phyloP scores from a whole-genome alignment of 2,113 vertebrate genomes.

The Bufo bufo region DNA sequence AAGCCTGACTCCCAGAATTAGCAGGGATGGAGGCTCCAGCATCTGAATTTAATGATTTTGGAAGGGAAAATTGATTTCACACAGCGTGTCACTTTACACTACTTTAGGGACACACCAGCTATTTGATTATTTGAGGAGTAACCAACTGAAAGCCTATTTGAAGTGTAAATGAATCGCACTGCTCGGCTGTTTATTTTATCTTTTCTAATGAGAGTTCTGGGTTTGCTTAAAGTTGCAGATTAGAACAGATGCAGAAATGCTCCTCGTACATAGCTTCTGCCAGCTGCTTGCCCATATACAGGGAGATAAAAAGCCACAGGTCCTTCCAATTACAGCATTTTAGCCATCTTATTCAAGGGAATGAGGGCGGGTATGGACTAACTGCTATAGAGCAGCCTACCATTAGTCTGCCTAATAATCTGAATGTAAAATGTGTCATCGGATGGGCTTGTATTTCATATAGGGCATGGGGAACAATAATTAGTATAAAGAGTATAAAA shows the following conservation, averaged over 20 bases:
- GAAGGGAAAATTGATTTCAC: constrained; percentile 84
- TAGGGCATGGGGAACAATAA: not conserved
- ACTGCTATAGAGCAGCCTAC: constrained; percentile 7
- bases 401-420: constrained; percentile 21
- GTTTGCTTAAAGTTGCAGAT: constrained; percentile 73
- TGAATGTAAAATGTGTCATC: not conserved
- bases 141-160: constrained; percentile 81
- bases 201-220: constrained; percentile 68
- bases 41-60: constrained; percentile 84
- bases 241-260: constrained; percentile 67
- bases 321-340: constrained; percentile 13
- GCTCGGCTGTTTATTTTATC: constrained; percentile 78
- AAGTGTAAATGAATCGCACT: constrained; percentile 81
- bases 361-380: constrained; percentile 16
- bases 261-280: constrained; percentile 43
- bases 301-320: constrained; percentile 39
- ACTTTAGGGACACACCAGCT: constrained; percentile 83
- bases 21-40: constrained; percentile 75
- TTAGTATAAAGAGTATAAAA: not conserved
- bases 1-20: constrained; percentile 76
- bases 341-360: constrained; percentile 3
- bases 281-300: constrained; percentile 17
- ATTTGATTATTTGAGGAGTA: constrained; percentile 85
- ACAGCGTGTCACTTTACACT: constrained; percentile 83
- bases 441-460: not conserved